Base-by-base conservation (phyloP, 1,140 invertebrate species). In the Ceratitis capitata region DNA sequence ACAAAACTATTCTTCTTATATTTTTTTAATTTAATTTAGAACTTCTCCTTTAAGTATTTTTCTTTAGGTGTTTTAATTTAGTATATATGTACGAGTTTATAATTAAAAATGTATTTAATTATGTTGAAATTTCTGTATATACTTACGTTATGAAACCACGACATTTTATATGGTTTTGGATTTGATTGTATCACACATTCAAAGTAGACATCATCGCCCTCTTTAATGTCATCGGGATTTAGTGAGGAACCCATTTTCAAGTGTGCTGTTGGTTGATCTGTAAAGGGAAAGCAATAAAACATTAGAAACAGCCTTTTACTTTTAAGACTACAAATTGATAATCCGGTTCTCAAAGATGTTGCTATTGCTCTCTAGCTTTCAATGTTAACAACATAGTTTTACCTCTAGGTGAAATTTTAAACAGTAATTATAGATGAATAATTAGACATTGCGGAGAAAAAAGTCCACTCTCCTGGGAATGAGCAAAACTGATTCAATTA, bases 71-170 rank as follows among this genome's bases (percentile, higher is more conserved):
- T n/a, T n/a, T n/a, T n/a, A n/a, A 42, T 69, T 58, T 5, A n/a
- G n/a, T 16, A 51, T 16, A 14, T 56, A 23, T 26, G 32, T 10
- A 61, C 10, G 26, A 29, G 23, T 26, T 12, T 12, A 12, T 14
- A 29, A 12, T 32, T 61, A 0, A 51, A 12, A 51, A 45, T 53
- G 9, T 53, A 12, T 19, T 19, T 19, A n/a, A 3, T 19, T 32
- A n/a, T 51, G 10, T 82, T 7, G 10, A 7, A 84, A 3, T 35
- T 85, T 85, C 42, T 51, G 16, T 1, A 14, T 85, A 39, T 86
- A 94, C 95, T 96, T 93, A 97, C 96, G 88, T 96, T 95, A 91
- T 97, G 96, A 92, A 95, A 97, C 96, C 96, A 97, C 83, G 95
- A 94, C 82, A 97, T 94, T 88, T 96, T 95, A 89, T 96, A 95